A percentile compares a stretch with the other conserved stretches of the same genome.
Conservation (phyloP, 1,140 invertebrate species). For the Archivesica marissinica region DNA sequence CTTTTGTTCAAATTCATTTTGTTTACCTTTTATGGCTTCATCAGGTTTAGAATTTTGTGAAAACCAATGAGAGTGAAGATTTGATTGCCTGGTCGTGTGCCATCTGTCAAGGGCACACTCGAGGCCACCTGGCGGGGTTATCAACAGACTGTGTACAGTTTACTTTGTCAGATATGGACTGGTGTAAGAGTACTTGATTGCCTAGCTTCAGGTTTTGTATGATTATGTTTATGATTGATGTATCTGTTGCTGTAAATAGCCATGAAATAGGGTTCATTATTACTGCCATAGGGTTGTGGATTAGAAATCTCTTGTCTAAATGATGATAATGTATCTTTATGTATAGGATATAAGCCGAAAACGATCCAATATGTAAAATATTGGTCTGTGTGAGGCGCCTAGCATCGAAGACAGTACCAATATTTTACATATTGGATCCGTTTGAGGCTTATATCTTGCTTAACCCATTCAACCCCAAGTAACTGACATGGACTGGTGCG, state of each 20-base stretch:
- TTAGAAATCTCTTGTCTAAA: no score
- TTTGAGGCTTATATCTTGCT: no score
- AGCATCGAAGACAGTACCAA: no score
- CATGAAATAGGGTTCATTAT: constrained; percentile 27
- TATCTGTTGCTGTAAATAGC: background rate
- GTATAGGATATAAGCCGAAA: no score
- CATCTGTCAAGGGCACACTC: constrained; percentile 56
- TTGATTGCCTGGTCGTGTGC: constrained; percentile 50
- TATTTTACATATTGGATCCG: no score
- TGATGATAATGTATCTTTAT: no score
- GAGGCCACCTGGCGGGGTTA: constrained; percentile 27
- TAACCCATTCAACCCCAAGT: no score
- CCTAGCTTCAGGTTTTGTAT: constrained; percentile 15
- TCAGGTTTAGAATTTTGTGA: background rate
- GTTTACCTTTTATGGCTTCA: constrained; percentile 35
- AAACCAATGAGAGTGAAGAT: constrained; percentile 45
- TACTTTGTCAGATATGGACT: constrained; percentile 32
- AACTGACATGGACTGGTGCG: no score
- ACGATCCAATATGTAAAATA: no score
- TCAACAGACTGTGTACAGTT: constrained; percentile 26
- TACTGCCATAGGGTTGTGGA: background rate
- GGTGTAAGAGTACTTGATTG: constrained; percentile 11
- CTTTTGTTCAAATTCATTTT: constrained; percentile 31
- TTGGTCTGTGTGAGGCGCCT: no score
- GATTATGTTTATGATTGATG: background rate